Evolutionary conservation across 2,888 invertebrate species (phyloP), one percentile per base, ranked within the genome.

Genomic region (Xanthostigma xanthostigma): DNA sequence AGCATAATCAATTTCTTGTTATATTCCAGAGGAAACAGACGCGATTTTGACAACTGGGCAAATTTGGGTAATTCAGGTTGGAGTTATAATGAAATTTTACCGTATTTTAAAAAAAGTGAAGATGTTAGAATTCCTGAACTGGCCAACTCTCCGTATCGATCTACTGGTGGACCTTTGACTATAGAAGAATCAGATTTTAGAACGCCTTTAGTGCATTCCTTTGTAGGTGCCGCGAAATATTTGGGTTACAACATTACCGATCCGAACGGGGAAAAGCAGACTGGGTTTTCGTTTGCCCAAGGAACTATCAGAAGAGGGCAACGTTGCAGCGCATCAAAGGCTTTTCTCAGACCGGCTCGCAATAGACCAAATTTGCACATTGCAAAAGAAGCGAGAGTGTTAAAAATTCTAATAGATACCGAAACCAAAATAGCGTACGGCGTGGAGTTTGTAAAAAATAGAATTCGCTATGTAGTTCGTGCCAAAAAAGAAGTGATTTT

Each of bases 1-100:
- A 87, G 87, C 34, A 80, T 87, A 6, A 80, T 88, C 8, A 91
- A 92, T 67, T 89, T 81, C 59, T 82, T 92, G 81, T 69, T 87
- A 2, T 90, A 91, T 62, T 79, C 85, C 0, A 72, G 92, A 44
- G 90, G 90, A 0, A 83, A 87, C 58, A 79, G 78, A n/a, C 69
- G 69, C 41, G 91, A 92, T 68, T 93, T 83, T 61, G 84, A 93
- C 60, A 72, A 75, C 46, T 92, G 92, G 92, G 79, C 74, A n/a
- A 66, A 66, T 27, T 69, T 80, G 62, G 91, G 90, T 1, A 90
- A 90, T 59, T 62, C 68, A 1, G 89, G 89, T 1, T 92, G 92
- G 92, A 75, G 79, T 49, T 89, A 82, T 60, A 60, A 72, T 1
- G 78, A 85, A 48, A 71, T 88, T 1, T 60, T 88, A 14, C 75